phyloP scores from a whole-genome alignment of 2,113 vertebrate species.

The Pontoporia blainvillei region DNA sequence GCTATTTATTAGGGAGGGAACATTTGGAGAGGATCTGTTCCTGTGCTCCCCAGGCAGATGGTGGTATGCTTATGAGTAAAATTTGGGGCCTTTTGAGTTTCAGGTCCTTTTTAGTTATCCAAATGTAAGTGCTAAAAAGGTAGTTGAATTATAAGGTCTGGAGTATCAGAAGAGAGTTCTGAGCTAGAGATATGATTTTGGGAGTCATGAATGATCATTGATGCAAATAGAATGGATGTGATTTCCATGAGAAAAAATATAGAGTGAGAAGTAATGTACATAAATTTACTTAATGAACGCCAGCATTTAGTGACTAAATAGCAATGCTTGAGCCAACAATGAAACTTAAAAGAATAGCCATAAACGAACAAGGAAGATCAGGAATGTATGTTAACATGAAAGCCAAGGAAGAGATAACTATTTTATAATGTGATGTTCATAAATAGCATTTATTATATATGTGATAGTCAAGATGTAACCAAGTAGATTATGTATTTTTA shows the following conservation, averaged over 20 bases:
- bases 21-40: background rate
- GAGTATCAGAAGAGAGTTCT: background rate
- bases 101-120: background rate
- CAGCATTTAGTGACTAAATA: background rate
- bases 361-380: background rate
- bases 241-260: background rate
- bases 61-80: background rate
- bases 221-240: background rate
- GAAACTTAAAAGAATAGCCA: background rate
- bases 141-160: background rate
- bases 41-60: background rate
- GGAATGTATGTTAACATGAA: background rate
- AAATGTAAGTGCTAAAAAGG: background rate
- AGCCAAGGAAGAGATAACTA: background rate
- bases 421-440: background rate
- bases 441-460: background rate
- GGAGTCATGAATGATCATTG: background rate
- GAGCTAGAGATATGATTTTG: background rate
- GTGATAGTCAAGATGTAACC: background rate
- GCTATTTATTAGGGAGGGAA: background rate
- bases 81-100: background rate
- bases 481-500: background rate
- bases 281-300: background rate
- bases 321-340: background rate
- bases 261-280: background rate